Evolutionary conservation across 2,888 invertebrate genomes (phyloP), one percentile per base, ranked within the genome.

Genomic region (Bimastos eiseni): DNA sequence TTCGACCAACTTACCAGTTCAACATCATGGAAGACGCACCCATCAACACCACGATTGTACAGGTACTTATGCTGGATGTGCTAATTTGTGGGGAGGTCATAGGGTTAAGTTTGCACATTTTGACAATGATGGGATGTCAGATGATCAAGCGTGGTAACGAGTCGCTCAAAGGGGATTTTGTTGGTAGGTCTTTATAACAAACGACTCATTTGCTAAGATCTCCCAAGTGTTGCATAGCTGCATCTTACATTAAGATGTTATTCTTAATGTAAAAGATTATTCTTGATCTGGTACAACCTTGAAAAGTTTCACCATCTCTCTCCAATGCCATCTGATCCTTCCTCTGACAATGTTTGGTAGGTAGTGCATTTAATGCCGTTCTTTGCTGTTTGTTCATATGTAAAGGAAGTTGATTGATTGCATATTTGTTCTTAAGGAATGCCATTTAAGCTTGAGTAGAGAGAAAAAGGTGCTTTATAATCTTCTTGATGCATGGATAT

Each of bases 1-100:
- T 93, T 33, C 94, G 94, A 92, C 91, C 93, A 33, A 83, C 92
- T 13, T 94, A 94, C 92, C 91, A 93, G 21, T 92, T 92, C 36
- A 92, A 92, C 70, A 92, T 95, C 15, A 96, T 96, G 90, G 98
- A 99, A 95, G 97, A 98, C 95, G 97, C 97, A 0, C 95, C 96
- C 93, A 95, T 96, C 44, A 97, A 97, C 44, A 96, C 97, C 93
- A 96, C 93, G 86, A 93, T 95, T 36, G 95, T 97, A 83, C 97
- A 97, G 96, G 97, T 86, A 34, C 1, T 70, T 70, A n/a, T 13
- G 8, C n/a, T 70, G 13, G 30, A 70, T 8, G 8, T 70, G 70
- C n/a, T 70, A n/a, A 11, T 8, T 70, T 30, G n/a, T 30, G 6
- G 0, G n/a, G 13, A 49, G 49, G 19, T 49, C 24, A 24, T 21